Percentiles rank a stretch among this genome's conserved stretches.
phyloP scores from a whole-genome alignment of 2,113 vertebrate genomes.

The Felis catus region F.catus_Fca126_mat1.0 CM031415.1:155860501-155861000 shows the following conservation, averaged over 20 bases:
- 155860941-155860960: not conserved
- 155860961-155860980: not conserved
- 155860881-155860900: not conserved
- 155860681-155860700: not conserved
- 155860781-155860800: not conserved
- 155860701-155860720: not conserved
- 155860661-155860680: not conserved
- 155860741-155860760: not conserved
- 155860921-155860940: not conserved
- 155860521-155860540: not conserved
- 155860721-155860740: not conserved
- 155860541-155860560: not conserved
- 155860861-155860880: not conserved
- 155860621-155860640: not conserved
- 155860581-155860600: not conserved
- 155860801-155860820: not conserved
- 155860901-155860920: not conserved
- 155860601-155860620: not conserved
- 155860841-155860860: rapidly evolving
- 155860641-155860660: not conserved
- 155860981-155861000: not conserved
- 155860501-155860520: not conserved
- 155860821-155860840: not conserved
- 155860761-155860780: not conserved
- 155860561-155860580: not conserved